phyloP scores from a whole-genome alignment of 2,888 invertebrate genomes.

The Vanessa cardui region DNA sequence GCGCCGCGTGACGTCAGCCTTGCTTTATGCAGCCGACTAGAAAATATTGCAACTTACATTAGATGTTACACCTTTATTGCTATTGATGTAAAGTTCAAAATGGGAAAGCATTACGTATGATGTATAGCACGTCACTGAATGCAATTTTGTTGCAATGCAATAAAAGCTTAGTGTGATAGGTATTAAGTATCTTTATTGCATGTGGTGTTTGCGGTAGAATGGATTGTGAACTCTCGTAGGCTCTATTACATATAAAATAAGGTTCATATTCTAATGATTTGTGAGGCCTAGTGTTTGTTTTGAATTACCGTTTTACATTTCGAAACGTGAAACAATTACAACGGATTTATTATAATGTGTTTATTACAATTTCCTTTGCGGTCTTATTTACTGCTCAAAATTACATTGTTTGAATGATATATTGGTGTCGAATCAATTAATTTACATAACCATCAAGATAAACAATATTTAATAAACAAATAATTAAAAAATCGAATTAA shows the following conservation, averaged over 20 bases:
- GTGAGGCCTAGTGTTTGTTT: conserved; percentile 14
- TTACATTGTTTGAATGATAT: not conserved
- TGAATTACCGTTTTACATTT: conserved; percentile 32
- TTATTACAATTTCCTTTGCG: conserved; percentile 34
- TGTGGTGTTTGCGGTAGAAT: conserved; percentile 18
- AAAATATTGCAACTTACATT: conserved; percentile 26
- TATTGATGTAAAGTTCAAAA: conserved; percentile 20
- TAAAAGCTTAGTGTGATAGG: conserved; percentile 31
- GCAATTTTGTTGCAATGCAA: conserved; percentile 30
- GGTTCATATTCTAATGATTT: conserved; percentile 15
- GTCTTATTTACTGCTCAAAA: conserved; percentile 8
- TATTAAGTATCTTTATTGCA: conserved; percentile 26
- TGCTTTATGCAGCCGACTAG: conserved; percentile 40
- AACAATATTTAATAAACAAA: no score
- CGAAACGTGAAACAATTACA: conserved; percentile 32
- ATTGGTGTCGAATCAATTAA: not conserved
- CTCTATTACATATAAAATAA: conserved; percentile 15
- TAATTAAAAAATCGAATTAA: not conserved
- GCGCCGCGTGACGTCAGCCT: conserved; percentile 56
- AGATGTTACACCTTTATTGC: conserved; percentile 13
- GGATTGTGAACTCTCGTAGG: conserved; percentile 3
- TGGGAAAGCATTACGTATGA: not conserved
- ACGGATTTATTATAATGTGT: conserved; percentile 33
- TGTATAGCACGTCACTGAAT: conserved; percentile 20
- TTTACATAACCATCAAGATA: not conserved